A percentile compares a stretch with the other conserved stretches of the same genome.
Conservation (phyloP, 2,888 invertebrate genomes). For the Empis stercorea region DNA sequence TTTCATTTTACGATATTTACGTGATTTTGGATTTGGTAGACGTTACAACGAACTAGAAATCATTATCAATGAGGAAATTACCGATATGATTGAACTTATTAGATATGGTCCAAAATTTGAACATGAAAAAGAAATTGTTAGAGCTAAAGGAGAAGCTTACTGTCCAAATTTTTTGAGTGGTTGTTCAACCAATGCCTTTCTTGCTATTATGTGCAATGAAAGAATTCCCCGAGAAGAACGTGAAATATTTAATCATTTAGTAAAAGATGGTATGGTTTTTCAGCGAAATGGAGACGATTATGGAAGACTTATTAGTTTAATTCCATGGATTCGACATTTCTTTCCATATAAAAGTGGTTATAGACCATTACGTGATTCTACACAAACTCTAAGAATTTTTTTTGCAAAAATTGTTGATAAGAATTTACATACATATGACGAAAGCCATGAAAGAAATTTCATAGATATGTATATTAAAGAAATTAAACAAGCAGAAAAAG, state of each 20-base stretch:
- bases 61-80: slow-evolving; percentile 37
- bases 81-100: slow-evolving; percentile 36
- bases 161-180: slow-evolving; percentile 44
- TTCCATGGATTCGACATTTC: slow-evolving; percentile 48
- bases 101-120: slow-evolving; percentile 37
- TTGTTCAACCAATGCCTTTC: slow-evolving; percentile 43
- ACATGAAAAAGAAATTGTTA: slow-evolving; percentile 32
- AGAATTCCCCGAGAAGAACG: slow-evolving; percentile 42
- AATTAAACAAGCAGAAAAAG: slow-evolving; percentile 38
- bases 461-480: slow-evolving; percentile 47
- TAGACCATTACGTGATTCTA: slow-evolving; percentile 38
- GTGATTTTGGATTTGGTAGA: slow-evolving; percentile 57
- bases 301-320: slow-evolving; percentile 43
- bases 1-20: slow-evolving; percentile 49
- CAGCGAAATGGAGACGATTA: slow-evolving; percentile 45
- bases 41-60: slow-evolving; percentile 43
- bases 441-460: slow-evolving; percentile 44
- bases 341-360: slow-evolving; percentile 47
- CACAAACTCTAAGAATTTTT: slow-evolving; percentile 38
- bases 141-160: slow-evolving; percentile 24
- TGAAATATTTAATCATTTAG: slow-evolving; percentile 33
- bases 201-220: slow-evolving; percentile 42
- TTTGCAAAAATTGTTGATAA: slow-evolving; percentile 40
- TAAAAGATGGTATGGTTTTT: slow-evolving; percentile 37
- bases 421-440: slow-evolving; percentile 34